Evolutionary conservation across 2,113 vertebrate species (phyloP).

Genomic region (Cisticola juncidis): DNA sequence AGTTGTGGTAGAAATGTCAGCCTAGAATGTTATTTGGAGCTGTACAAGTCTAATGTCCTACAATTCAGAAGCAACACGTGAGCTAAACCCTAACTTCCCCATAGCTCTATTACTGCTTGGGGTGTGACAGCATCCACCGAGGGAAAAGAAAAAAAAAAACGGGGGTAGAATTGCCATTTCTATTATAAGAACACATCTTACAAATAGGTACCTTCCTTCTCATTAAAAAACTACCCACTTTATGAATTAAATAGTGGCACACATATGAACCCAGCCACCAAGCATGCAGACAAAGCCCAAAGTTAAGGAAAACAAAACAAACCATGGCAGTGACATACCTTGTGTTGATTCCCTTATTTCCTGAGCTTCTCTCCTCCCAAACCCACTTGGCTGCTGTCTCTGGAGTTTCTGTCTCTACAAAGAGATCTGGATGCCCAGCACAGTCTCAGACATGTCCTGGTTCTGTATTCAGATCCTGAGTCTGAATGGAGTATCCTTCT

Average conservation of each 20-base stretch:
- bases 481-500: conserved; percentile 64
- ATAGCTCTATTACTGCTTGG: conserved; percentile 18
- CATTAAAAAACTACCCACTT: conserved; percentile 9
- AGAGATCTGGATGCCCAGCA: conserved; percentile 67
- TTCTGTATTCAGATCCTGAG: conserved; percentile 66
- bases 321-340: conserved; percentile 66
- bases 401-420: conserved; percentile 70
- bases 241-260: conserved; percentile 25
- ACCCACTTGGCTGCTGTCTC: conserved; percentile 70
- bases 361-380: conserved; percentile 70
- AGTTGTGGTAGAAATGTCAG: background rate
- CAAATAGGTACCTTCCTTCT: conserved; percentile 12
- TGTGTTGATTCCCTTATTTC: conserved; percentile 66
- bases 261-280: conserved; percentile 55
- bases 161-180: background rate
- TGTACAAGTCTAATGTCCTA: background rate
- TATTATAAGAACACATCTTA: background rate
- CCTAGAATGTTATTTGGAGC: background rate
- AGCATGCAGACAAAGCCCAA: conserved; percentile 69
- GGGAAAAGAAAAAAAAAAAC: background rate
- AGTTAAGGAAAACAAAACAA: conserved; percentile 63
- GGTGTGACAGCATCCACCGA: background rate
- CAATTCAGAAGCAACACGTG: background rate
- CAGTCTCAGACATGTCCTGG: conserved; percentile 68
- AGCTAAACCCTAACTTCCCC: background rate